Evolutionary conservation across 1,140 invertebrate species (phyloP).

Genomic region (Drosophila sturtevanti): DNA sequence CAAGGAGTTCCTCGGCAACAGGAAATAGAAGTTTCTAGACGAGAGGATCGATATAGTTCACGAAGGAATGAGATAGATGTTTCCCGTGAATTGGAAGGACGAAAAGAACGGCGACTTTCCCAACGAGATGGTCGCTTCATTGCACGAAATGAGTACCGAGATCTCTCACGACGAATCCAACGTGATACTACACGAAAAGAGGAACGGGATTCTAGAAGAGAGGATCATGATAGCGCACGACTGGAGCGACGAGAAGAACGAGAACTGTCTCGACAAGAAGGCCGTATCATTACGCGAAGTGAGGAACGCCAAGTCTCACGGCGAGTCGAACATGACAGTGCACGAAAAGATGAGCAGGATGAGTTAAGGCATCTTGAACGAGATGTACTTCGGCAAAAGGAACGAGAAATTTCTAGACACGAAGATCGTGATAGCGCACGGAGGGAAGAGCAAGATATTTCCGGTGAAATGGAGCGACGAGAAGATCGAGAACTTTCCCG

Average conservation of each 20-base stretch:
- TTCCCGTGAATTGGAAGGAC: neutral
- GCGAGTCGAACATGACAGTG: neutral
- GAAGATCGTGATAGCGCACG: neutral
- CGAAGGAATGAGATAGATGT: neutral
- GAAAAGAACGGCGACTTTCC: neutral
- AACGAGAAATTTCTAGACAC: neutral
- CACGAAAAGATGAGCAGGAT: neutral
- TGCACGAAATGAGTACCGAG: slow-evolving; percentile 12
- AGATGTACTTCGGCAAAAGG: neutral
- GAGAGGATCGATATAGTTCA: neutral
- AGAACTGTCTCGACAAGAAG: neutral
- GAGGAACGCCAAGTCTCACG: neutral
- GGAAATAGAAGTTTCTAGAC: neutral
- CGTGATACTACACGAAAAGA: neutral
- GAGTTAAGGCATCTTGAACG: neutral
- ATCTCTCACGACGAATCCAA: neutral
- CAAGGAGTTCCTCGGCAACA: neutral
- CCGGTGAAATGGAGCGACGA: neutral
- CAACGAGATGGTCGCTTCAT: neutral
- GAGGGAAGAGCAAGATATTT: neutral
- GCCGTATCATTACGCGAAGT: neutral
- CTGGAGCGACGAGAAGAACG: neutral
- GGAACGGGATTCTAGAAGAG: neutral
- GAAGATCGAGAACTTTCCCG: neutral
- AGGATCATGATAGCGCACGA: neutral